Evolutionary conservation across 2,797 vertebrate species (phyloP), one percentile per base, ranked within the genome.

Genomic region (Clarias platycephalus): DNA sequence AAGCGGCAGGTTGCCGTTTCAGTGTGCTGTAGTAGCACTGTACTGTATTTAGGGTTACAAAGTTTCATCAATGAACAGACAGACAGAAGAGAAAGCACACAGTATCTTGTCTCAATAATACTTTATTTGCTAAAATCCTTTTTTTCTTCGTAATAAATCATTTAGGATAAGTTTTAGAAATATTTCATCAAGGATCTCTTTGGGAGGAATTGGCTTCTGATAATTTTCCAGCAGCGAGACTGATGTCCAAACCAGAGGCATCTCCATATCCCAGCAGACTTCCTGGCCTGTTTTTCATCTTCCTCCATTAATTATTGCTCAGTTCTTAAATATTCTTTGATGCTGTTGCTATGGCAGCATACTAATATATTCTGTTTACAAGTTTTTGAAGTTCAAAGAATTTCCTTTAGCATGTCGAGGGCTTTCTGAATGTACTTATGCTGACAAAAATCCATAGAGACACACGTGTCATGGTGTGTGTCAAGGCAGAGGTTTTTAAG

Each of bases 271-370:
- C 20, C 18, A 12, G 40, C 40, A 66, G n/a, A 66, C 62, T 31
- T 62, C 12, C 22, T 78, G 75, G 1, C 57, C 22, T 62, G 31
- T 40, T 37, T 40, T n/a, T 66, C n/a, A 31, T 64, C 62, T 49
- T 40, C 9, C 57, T 28, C n/a, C 6, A 58, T 15, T 4, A 78
- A 78, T 37, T 40, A n/a, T 37, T 62, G 57, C 62, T 78, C 20
- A 78, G 31, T 13, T 7, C 2, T 37, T 28, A 64, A 80, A 53
- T 10, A 3, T 28, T 49, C 15, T 77, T 34, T 77, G 55, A 60
- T 77, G 55, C 75, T 80, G 62, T 80, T 80, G 26, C 60, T 49
- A 80, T 13, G n/a, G 60, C 34, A 28, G 63, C 44, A 49, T 26
- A 44, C 16, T 44, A 18, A 26, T 63, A 44, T 79, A 26, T 1